A percentile compares a stretch with the other conserved stretches of the same genome.
Evolutionary conservation across 2,113 vertebrate species (phyloP).

Genomic region (Oxyruncus cristatus): DNA sequence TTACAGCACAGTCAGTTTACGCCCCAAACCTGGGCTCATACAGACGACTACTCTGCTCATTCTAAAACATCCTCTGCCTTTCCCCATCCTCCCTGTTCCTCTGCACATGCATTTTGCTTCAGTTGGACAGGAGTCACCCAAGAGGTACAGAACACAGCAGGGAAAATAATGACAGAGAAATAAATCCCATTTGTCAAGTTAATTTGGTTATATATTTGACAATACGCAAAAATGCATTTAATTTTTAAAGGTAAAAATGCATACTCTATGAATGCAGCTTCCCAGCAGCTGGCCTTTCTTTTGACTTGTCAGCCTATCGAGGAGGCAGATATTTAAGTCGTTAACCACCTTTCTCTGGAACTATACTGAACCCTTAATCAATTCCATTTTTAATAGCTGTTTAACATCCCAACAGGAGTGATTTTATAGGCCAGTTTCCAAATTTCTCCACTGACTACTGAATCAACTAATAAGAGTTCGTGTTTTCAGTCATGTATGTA

Average conservation of each 20-base stretch:
- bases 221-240: background rate
- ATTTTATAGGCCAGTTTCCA: background rate
- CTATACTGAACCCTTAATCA: background rate
- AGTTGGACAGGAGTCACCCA: background rate
- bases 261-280: background rate
- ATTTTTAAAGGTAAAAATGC: background rate
- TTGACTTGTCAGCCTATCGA: background rate
- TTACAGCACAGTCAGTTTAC: background rate
- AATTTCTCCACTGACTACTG: background rate
- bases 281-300: background rate
- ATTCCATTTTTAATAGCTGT: background rate
- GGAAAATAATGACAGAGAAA: background rate
- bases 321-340: background rate
- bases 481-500: background rate
- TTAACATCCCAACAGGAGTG: background rate
- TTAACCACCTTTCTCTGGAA: background rate
- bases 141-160: background rate
- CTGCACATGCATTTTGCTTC: accelerated
- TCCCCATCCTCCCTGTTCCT: background rate
- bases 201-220: background rate
- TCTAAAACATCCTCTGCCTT: background rate
- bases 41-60: background rate
- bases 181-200: background rate
- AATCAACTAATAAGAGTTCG: background rate
- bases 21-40: background rate